Conservation (phyloP, 2,113 vertebrate species). For the Catharus minimus region DNA sequence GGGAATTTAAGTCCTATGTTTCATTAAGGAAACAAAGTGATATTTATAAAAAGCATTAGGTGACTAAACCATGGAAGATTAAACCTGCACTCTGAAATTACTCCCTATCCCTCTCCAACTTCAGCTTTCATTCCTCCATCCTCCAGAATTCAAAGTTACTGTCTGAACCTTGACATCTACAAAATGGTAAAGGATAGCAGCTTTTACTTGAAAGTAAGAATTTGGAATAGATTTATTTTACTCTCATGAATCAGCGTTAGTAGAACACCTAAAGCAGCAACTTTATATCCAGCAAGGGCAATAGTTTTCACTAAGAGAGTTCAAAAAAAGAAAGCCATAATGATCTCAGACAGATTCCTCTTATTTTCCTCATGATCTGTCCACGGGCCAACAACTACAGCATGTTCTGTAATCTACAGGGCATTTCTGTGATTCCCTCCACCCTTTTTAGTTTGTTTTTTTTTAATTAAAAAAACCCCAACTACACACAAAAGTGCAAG, state of each 20-base stretch:
- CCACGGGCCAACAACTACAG: neutral
- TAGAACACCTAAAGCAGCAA: neutral
- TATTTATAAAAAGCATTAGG: neutral
- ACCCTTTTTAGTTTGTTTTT: neutral
- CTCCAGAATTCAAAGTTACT: neutral
- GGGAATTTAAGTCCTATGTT: neutral
- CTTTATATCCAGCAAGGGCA: neutral
- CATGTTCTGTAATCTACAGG: neutral
- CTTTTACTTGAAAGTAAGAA: neutral
- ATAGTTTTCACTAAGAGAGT: neutral
- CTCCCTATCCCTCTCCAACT: neutral
- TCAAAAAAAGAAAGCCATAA: neutral
- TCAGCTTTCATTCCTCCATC: neutral
- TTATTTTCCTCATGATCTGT: slow-evolving; percentile 7
- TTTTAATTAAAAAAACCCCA: too few species aligned
- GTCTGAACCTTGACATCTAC: neutral
- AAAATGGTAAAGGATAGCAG: neutral
- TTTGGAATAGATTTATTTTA: neutral
- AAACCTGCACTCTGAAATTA: neutral
- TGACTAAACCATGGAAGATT: neutral
- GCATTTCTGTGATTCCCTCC: neutral
- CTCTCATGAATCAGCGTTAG: neutral
- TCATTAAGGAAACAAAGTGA: neutral
- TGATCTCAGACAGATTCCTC: neutral
- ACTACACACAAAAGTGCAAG: neutral